Evolutionary conservation across 2,113 vertebrate genomes (phyloP).

Genomic region (Hiodon alosoides): DNA sequence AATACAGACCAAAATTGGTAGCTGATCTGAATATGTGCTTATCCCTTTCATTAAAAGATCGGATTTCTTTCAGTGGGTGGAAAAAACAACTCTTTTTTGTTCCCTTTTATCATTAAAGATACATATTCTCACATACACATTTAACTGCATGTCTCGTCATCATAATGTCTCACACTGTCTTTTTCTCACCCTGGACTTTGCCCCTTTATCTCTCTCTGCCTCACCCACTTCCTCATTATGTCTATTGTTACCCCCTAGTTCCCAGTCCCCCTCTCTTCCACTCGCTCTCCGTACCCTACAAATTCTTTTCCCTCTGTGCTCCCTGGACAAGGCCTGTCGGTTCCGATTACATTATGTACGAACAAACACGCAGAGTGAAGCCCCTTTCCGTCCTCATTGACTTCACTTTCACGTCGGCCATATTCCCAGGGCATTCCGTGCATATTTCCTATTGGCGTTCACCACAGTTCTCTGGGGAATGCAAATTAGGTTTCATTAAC

Average conservation of each 20-base stretch:
- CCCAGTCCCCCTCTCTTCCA: slow-evolving; percentile 37
- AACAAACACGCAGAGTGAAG: slow-evolving; percentile 36
- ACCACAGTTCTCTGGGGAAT: slow-evolving; percentile 21
- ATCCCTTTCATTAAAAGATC: no score
- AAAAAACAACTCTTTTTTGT: background rate
- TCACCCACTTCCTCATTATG: slow-evolving; percentile 42
- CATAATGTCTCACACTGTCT: background rate
- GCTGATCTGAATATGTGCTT: no score
- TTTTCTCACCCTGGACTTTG: background rate
- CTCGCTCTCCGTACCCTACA: slow-evolving; percentile 43
- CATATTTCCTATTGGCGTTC: slow-evolving; percentile 18
- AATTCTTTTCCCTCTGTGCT: slow-evolving; percentile 46
- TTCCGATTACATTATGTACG: slow-evolving; percentile 56
- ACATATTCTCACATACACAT: background rate
- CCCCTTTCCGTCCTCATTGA: slow-evolving; percentile 37
- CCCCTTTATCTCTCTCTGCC: slow-evolving; percentile 29
- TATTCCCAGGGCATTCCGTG: slow-evolving; percentile 25
- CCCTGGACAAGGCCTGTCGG: slow-evolving; percentile 61
- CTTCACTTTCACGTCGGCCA: slow-evolving; percentile 16
- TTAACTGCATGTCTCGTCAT: background rate
- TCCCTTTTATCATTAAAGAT: background rate
- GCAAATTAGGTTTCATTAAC: slow-evolving; percentile 28
- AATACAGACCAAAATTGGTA: no score
- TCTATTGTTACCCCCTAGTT: slow-evolving; percentile 50
- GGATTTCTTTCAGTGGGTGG: no score